Conservation (phyloP, 2,888 invertebrate genomes). For the Pemphredon lugubris region DNA sequence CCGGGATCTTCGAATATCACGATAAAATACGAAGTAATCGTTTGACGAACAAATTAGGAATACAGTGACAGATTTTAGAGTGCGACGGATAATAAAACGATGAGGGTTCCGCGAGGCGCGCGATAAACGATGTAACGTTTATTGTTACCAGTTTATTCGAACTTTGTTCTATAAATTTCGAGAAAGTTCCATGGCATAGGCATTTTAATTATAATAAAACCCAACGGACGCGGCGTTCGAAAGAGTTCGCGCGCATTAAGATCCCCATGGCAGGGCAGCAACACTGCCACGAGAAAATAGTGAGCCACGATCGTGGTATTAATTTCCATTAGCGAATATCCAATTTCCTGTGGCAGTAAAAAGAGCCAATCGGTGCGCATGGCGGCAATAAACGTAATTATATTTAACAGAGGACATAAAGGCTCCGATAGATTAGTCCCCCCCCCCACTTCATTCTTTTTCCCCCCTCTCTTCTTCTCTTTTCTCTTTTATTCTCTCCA, state of each 20-base stretch:
- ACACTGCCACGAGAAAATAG: slow-evolving; percentile 11
- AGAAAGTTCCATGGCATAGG: slow-evolving; percentile 7
- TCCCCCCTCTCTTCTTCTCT: slow-evolving; percentile 26
- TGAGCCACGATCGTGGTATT: slow-evolving; percentile 55
- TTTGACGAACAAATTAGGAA: background rate
- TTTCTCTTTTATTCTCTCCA: slow-evolving; percentile 12
- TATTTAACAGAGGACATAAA: slow-evolving; percentile 74
- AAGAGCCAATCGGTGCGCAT: slow-evolving; percentile 54
- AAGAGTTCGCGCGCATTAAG: background rate
- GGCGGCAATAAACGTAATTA: slow-evolving; percentile 74
- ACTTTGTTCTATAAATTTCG: background rate
- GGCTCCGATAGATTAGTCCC: slow-evolving; percentile 69
- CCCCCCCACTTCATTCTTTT: slow-evolving; percentile 32
- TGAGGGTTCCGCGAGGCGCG: background rate
- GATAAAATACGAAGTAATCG: background rate
- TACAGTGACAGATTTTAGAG: background rate
- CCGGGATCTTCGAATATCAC: no score
- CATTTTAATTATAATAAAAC: slow-evolving; percentile 36
- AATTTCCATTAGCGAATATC: slow-evolving; percentile 74
- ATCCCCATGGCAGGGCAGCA: slow-evolving; percentile 6
- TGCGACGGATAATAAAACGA: background rate
- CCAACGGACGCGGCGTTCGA: background rate
- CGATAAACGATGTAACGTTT: background rate
- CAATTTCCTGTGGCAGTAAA: slow-evolving; percentile 71
- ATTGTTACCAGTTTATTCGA: background rate